phyloP scores from a whole-genome alignment of 2,888 invertebrate genomes.

The Hecatera dysodea region DNA sequence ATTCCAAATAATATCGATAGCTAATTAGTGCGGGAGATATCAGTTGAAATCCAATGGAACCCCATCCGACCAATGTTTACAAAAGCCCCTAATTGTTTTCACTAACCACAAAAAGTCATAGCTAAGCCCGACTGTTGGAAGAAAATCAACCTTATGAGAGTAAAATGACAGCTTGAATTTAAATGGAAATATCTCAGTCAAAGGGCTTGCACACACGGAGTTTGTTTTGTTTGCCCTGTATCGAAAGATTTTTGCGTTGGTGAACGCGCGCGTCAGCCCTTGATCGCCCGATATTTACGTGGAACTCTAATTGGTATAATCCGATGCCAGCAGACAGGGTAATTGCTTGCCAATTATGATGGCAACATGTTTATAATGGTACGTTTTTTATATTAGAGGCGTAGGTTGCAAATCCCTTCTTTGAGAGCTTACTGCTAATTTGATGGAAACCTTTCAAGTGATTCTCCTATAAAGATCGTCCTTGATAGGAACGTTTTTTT shows the following conservation, averaged over 20 bases:
- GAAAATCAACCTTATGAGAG: neutral
- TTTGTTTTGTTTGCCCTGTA: constrained; percentile 40
- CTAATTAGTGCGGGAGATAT: constrained; percentile 39
- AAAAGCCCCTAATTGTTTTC: constrained; percentile 29
- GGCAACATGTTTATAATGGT: constrained; percentile 1
- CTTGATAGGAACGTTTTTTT: neutral
- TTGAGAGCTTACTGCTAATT: constrained; percentile 34
- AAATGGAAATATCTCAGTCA: neutral
- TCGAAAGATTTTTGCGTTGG: constrained; percentile 35
- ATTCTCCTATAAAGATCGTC: neutral
- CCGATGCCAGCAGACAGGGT: constrained; percentile 33
- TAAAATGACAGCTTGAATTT: neutral
- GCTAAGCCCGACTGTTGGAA: neutral
- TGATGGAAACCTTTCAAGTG: constrained; percentile 25
- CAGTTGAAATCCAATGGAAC: constrained; percentile 36
- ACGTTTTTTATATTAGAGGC: constrained; percentile 26
- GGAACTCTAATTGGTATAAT: constrained; percentile 56
- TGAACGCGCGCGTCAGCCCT: constrained; percentile 3
- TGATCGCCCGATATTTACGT: constrained; percentile 29
- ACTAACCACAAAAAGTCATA: constrained; percentile 9
- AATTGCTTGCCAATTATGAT: constrained; percentile 51
- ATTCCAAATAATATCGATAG: constrained; percentile 22
- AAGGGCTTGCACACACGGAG: constrained; percentile 1
- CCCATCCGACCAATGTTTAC: constrained; percentile 25
- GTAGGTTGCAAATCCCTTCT: constrained; percentile 29